Evolutionary conservation across 2,888 invertebrate genomes (phyloP), one percentile per base, ranked within the genome.

Genomic region (Ferrisia virgata): DNA sequence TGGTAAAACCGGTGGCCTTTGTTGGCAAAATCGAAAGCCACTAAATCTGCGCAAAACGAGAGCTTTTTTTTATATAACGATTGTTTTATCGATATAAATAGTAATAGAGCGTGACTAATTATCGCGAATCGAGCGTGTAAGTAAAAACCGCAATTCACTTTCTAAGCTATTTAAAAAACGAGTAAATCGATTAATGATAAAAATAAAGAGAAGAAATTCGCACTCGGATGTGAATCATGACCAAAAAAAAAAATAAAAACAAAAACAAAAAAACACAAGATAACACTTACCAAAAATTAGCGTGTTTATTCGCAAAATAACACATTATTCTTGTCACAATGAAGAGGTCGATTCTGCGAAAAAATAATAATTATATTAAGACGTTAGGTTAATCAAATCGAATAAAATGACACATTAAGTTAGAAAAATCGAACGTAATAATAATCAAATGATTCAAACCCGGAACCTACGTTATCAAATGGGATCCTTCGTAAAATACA

Each of bases 11-110:
- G 97, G 91, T 88, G 97, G 96, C 88, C 97, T 97, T 96, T 97
- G 89, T 96, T 96, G 88, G 97, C 96, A 91, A 97, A 96, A 91
- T 97, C 97, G 90, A 47, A 96, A 96, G 92, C 98, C 97, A 92
- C 96, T 96, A 90, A 94, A 93, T 91, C 95, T 96, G 92, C 28
- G 43, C 40, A 79, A 82, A 39, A 28, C 18, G 72, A 72, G 8
- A 15, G 4, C 2, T 25, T 28, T 64, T 58, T 64, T 72, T n/a
- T n/a, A n/a, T n/a, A n/a, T 9, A 72, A 72, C 72, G 53, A 53
- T 18, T 18, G 47, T 64, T 64, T 64, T 28, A 33, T 33, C 72
- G 72, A 31, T 33, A 13, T 11, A 9, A 72, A 6, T 72, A 18
- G 47, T 72, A 72, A 72, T 33, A 72, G 36, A 72, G 72, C 72